Base-by-base conservation (phyloP, 2,797 vertebrate species). In the Lerista edwardsae region DNA sequence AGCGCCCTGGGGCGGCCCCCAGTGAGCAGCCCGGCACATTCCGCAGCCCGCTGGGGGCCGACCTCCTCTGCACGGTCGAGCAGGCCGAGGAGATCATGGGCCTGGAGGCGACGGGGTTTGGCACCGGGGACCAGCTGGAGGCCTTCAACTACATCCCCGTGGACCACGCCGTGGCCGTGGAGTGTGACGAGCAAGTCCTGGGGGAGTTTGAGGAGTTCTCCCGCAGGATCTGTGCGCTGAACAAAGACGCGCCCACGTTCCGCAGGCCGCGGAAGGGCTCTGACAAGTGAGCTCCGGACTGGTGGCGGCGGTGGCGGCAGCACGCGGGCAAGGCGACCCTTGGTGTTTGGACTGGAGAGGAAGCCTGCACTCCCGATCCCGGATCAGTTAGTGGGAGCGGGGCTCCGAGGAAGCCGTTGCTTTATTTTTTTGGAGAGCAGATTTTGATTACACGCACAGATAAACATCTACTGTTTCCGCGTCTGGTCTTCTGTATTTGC, bases 141-240 rank as follows among this genome's bases (percentile, higher is more conserved):
- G 98, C 97, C 31, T 98, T 98, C 85, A 96, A 93, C 86, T 97
- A 97, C 94, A 98, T 99, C 95, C 98, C 98, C 0, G 98, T 99
- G 93, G 99, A 99, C 74, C 97, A 97, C 0, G 98, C 98, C 0
- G 98, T 99, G n/a, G 99, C 98, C 0, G 99, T 99, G 86, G 99
- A 99, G 91, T 98, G 98, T 2, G 99, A 99, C 0, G 99, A 99
- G 34, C 98, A 99, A 93, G 98, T 99, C 69, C 96, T 99, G 74
- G 98, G 98, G 0, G 98, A 99, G 91, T 98, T 99, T 2, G 98
- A 99, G 90, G 99, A 99, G 95, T 99, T 99, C 95, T 99, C 98
- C 51, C 96, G 98, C 62, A 98, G 99, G 94, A 99, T 99, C 95
- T 99, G 97, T 84, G 98, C 99, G 92, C 97, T 99, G 88, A 99